Base-by-base conservation (phyloP, 2,888 invertebrate species). In the Iphiclides podalirius region DNA sequence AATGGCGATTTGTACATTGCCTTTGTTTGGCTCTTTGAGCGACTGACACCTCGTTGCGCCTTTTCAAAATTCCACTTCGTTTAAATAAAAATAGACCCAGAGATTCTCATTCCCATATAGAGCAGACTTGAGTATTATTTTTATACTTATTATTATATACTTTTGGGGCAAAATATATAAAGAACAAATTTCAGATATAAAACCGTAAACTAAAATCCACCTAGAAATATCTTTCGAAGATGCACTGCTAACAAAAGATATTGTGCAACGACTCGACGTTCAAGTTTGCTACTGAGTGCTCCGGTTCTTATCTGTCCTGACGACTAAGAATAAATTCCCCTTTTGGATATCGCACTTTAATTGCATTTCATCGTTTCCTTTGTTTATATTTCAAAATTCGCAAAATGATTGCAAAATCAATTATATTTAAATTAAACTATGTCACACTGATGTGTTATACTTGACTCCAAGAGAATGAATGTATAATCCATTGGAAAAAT, bases 21-120 rank as follows among this genome's bases (percentile, higher is more conserved):
- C 59, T 63, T 58, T 64, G 68, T 80, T 70, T 79, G 78, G 72
- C 62, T 72, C 75, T 76, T 68, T 74, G 79, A 70, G 64, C 70
- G 65, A 60, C 62, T 58, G 39, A 31, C 36, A 47, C 41, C 41
- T 47, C 35, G 31, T 26, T 41, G 31, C 40, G 28, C 16, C 35
- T 9, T 34, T 28, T 37, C 26, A 40, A 40, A 41, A 35, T 4
- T 4, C 23, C 26, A 16, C 42, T 4, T 8, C 8, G 26, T 26
- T 42, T 15, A 13, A 14, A 34, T 1, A 13, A 7, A 34, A 34
- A 34, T 13, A 34, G 13, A 14, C 12, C 13, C 7, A n/a, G n/a
- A n/a, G n/a, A n/a, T n/a, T n/a, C n/a, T n/a, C n/a, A n/a, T n/a
- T n/a, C n/a, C n/a, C n/a, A n/a, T n/a, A n/a, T n/a, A n/a, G n/a